phyloP scores from a whole-genome alignment of 2,113 vertebrate species.

The Chunga burmeisteri region DNA sequence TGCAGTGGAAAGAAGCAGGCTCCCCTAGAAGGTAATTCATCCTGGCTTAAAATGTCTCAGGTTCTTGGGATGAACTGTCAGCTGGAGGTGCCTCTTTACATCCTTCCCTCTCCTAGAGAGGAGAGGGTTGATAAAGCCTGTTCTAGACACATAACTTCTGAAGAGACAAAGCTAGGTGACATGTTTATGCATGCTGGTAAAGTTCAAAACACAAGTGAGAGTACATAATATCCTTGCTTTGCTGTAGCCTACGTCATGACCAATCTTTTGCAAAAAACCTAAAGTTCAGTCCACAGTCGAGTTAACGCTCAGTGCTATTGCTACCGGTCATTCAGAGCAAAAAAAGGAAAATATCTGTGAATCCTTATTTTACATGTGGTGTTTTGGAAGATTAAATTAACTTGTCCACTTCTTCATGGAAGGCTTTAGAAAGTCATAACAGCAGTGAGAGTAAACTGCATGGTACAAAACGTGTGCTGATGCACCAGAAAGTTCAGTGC shows the following conservation, averaged over 20 bases:
- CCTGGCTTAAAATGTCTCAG: background rate
- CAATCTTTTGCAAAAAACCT: background rate
- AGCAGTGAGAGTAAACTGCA: background rate
- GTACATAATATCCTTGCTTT: background rate
- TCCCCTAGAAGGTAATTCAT: background rate
- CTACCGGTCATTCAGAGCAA: background rate
- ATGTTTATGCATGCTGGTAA: background rate
- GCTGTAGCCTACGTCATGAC: background rate
- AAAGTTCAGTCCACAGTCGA: background rate
- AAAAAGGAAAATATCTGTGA: background rate
- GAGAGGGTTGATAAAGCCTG: background rate
- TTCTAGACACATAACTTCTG: background rate
- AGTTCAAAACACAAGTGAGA: background rate
- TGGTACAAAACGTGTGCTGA: background rate
- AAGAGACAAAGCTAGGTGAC: background rate
- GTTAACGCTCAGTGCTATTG: background rate
- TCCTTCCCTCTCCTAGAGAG: background rate
- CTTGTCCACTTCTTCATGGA: background rate
- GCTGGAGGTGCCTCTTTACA: background rate
- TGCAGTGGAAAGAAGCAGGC: background rate
- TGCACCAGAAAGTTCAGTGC: background rate
- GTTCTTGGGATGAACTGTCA: background rate
- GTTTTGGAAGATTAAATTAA: background rate
- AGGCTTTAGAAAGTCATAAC: background rate
- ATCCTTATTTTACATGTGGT: background rate